These are phyloP conservation scores for Brassicogethes aeneus DNA, from an alignment of 2,888 invertebrate species.

Conservation along the genomic window DNA sequence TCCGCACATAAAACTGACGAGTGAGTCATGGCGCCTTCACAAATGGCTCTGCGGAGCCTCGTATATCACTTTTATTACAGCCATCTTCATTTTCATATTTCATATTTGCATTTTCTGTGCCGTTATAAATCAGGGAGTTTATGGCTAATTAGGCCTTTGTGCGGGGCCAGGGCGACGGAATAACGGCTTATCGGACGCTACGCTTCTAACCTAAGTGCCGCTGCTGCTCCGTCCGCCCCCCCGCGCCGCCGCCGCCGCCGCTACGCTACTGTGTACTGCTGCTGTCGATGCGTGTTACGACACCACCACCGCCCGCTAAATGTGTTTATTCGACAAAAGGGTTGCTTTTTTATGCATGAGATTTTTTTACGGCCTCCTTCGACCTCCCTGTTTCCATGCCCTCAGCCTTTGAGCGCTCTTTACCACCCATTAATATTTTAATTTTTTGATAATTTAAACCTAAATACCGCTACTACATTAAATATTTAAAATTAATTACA, in stretches of 20 bases:
- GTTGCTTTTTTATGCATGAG: slow-evolving; percentile 9
- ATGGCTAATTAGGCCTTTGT: slow-evolving; percentile 54
- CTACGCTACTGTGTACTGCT: too few relatives aligned
- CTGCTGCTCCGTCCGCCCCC: too few relatives aligned
- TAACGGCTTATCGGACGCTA: slow-evolving; percentile 45
- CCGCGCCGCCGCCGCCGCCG: not conserved
- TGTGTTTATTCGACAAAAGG: slow-evolving; percentile 16
- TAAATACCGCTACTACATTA: too few relatives aligned
- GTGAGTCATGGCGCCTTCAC: slow-evolving; percentile 57
- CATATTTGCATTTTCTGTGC: slow-evolving; percentile 52
- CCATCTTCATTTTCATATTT: slow-evolving; percentile 52
- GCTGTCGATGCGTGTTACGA: slow-evolving; percentile 21
- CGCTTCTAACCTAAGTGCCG: slow-evolving; percentile 7
- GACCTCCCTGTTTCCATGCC: not conserved
- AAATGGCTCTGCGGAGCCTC: slow-evolving; percentile 69
- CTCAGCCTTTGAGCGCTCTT: too few relatives aligned
- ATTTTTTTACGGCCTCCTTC: slow-evolving; percentile 2
- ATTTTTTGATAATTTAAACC: too few relatives aligned
- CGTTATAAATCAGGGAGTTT: slow-evolving; percentile 56
- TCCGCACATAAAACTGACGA: slow-evolving; percentile 67
- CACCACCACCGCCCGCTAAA: slow-evolving; percentile 13
- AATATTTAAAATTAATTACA: too few relatives aligned
- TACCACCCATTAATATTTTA: too few relatives aligned
- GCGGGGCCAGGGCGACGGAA: slow-evolving; percentile 37
- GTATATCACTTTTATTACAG: slow-evolving; percentile 75